These are phyloP conservation scores for Epinephelus cyanopodus DNA, from an alignment of 2,113 vertebrate genomes.

Conservation along the genomic window DNA sequence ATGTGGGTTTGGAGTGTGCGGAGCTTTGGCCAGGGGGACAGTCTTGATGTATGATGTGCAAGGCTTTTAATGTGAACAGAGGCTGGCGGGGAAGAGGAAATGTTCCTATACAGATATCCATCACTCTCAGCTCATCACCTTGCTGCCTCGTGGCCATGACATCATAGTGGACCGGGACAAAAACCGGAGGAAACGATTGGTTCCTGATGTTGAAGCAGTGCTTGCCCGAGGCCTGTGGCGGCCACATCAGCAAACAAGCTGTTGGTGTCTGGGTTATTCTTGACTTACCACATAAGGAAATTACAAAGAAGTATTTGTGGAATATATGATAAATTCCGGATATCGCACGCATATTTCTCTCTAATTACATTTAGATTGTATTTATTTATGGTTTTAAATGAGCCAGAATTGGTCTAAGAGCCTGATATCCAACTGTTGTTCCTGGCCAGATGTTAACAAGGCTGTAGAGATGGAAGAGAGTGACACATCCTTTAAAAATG, in stretches of 20 bases:
- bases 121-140: constrained; percentile 85
- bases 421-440: not conserved
- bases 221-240: constrained; percentile 53
- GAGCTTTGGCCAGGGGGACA: constrained; percentile 50
- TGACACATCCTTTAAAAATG: not conserved
- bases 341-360: not conserved
- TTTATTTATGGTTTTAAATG: not conserved
- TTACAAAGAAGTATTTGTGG: not conserved
- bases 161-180: constrained; percentile 69
- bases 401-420: not conserved
- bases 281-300: constrained; percentile 2
- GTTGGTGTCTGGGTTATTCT: constrained; percentile 32
- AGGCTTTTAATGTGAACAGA: constrained; percentile 82
- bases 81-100: constrained; percentile 82
- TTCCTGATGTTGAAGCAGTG: constrained; percentile 76
- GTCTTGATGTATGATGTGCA: constrained; percentile 81
- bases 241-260: constrained; percentile 66
- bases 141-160: constrained; percentile 76
- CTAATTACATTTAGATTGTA: constrained; percentile 10
- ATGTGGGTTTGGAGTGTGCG: constrained; percentile 64
- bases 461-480: not conserved
- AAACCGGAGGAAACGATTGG: constrained; percentile 69
- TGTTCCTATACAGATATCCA: constrained; percentile 86
- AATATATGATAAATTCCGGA: constrained; percentile 15
- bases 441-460: not conserved